phyloP scores from a whole-genome alignment of 2,888 invertebrate species.

The Nomada flava region DNA sequence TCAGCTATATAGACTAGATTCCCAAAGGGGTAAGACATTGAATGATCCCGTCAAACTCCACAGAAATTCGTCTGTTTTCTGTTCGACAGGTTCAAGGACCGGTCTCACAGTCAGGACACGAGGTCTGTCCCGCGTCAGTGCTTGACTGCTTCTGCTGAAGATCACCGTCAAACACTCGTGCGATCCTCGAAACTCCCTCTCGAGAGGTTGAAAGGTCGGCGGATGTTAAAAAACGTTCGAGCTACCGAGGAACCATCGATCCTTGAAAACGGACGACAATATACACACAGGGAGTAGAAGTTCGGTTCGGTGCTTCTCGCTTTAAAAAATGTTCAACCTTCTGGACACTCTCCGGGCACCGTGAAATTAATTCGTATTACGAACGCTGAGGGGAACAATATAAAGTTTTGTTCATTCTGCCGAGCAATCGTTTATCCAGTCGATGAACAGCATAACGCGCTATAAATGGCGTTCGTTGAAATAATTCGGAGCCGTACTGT shows the following conservation, averaged over 20 bases:
- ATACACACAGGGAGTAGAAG: neutral
- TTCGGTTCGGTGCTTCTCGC: neutral
- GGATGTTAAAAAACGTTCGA: slow-evolving; percentile 51
- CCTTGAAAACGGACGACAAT: slow-evolving; percentile 4
- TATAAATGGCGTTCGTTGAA: slow-evolving; percentile 42
- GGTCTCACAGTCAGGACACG: slow-evolving; percentile 7
- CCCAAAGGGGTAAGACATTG: neutral
- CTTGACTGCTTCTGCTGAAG: slow-evolving; percentile 65
- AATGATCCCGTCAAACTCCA: neutral
- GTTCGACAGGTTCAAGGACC: slow-evolving; percentile 34
- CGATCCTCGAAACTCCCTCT: slow-evolving; percentile 52
- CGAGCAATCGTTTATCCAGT: slow-evolving; percentile 25
- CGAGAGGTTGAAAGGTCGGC: slow-evolving; percentile 48
- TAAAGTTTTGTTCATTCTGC: slow-evolving; percentile 39
- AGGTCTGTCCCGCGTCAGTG: slow-evolving; percentile 50
- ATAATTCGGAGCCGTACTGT: slow-evolving; percentile 49
- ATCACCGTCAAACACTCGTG: slow-evolving; percentile 69
- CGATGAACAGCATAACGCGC: slow-evolving; percentile 30
- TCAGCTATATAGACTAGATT: too few relatives aligned
- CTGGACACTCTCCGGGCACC: slow-evolving; percentile 12
- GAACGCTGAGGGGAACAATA: neutral
- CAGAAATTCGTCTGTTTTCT: slow-evolving; percentile 43
- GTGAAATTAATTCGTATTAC: slow-evolving; percentile 43
- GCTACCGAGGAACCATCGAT: slow-evolving; percentile 29
- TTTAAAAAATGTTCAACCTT: slow-evolving; percentile 9